A percentile compares a stretch with the other conserved stretches of the same genome.
Evolutionary conservation across 2,888 invertebrate species (phyloP).

Genomic region (Rhaphigaster nebulosa): DNA sequence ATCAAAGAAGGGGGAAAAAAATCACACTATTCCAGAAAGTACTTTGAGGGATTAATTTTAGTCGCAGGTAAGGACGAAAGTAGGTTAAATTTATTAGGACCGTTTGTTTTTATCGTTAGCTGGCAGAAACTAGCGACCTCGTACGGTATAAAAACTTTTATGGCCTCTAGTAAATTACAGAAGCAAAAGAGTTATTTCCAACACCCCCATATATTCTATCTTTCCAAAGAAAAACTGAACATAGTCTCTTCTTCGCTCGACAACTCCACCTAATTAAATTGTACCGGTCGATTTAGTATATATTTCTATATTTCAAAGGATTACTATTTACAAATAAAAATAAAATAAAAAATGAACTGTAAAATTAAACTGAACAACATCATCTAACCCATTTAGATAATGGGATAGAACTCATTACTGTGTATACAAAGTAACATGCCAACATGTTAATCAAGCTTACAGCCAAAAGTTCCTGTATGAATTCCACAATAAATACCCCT

Average conservation of each 20-base stretch:
- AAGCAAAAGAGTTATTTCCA: conserved; percentile 6
- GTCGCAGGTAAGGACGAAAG: not conserved
- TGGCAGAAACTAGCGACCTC: not conserved
- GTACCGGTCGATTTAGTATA: not conserved
- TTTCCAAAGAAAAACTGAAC: conserved; percentile 37
- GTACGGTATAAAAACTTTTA: conserved; percentile 24
- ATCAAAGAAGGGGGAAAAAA: not conserved
- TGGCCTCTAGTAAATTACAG: not conserved
- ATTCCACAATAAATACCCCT: too few species aligned
- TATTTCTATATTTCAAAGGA: not conserved
- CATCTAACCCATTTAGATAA: too few species aligned
- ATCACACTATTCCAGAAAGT: not conserved
- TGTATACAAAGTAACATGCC: too few species aligned
- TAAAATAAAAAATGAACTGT: too few species aligned
- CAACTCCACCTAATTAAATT: not conserved
- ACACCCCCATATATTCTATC: not conserved
- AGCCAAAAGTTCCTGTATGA: too few species aligned
- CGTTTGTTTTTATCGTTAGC: conserved; percentile 40
- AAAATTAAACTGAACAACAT: too few species aligned
- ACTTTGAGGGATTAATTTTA: not conserved
- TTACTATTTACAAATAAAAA: not conserved
- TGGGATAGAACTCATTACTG: too few species aligned
- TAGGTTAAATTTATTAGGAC: conserved; percentile 26
- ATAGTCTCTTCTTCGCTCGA: not conserved
- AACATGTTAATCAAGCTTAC: too few species aligned